Base-by-base conservation (phyloP, 2,113 vertebrate species). In the Corapipo altera region DNA sequence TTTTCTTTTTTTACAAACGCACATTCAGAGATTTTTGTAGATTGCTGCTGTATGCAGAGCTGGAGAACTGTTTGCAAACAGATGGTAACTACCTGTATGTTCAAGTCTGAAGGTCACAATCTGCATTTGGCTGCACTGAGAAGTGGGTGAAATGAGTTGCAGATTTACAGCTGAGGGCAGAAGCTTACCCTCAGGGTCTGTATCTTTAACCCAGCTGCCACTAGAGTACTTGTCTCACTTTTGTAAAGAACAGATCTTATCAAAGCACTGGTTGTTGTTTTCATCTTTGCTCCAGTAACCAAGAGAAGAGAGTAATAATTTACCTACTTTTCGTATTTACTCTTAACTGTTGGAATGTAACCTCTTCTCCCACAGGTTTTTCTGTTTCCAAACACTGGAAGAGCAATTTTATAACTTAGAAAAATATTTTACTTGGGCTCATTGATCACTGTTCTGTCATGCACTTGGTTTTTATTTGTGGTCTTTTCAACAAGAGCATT, bases 281-380 rank as follows among this genome's bases (percentile, higher is more conserved):
- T 94, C 65, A 49, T 92, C 92, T 90, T 94, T 93, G 88, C 66
- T 93, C 57, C 85, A 73, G 93, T 83, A 94, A 75, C 55, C 44
- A 78, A 85, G 93, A 92, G 91, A 95, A 94, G 67, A 94, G 26
- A 88, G 67, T 95, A 89, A 78, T 94, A 91, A 95, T 96, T 94
- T 92, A 97, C 90, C 76, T 87, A 89, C 57, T 88, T 91, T 77
- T 82, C 5, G 0, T 93, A 65, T 91, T 96, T 92, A 62, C 73
- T 96, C 67, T 62, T 89, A 83, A 91, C 76, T 85, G 46, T 74
- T 91, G 84, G 91, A 92, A 83, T 78, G 74, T 96, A 95, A 91
- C 84, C 82, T 93, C 66, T 93, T 94, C 70, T 91, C 67, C 82
- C 43, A 52, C 87, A 91, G 89, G 44, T 95, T 95, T 81, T 79